Conservation (phyloP, 2,888 invertebrate genomes). For the Dryococelus australis region DNA sequence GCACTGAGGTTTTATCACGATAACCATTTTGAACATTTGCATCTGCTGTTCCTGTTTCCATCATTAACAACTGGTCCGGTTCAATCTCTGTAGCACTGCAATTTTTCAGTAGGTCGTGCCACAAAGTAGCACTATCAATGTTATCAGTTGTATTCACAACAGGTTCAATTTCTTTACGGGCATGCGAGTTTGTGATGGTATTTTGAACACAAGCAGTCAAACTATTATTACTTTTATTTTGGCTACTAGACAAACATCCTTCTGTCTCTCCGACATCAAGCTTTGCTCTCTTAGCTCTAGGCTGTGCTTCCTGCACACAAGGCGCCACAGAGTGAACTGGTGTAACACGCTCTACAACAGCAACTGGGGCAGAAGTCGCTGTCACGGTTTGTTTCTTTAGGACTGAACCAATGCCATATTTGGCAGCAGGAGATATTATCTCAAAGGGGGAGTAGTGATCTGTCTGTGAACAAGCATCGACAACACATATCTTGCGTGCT, state of each 20-base stretch:
- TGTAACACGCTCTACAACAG: not conserved
- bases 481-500: not conserved
- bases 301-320: not conserved
- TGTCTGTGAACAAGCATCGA: not conserved
- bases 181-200: not conserved
- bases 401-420: not conserved
- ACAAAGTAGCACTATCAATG: not conserved
- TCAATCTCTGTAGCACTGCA: slow-evolving; percentile 16
- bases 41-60: not conserved
- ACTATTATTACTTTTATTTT: not conserved
- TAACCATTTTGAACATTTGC: not conserved
- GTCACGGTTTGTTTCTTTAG: not conserved
- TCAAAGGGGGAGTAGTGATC: not conserved
- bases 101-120: not conserved
- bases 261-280: not conserved
- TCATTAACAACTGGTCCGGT: not conserved
- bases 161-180: not conserved
- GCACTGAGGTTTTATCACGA: not conserved
- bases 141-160: not conserved
- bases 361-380: not conserved
- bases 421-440: not conserved
- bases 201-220: too few relatives aligned
- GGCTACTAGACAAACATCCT: not conserved
- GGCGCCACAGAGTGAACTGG: not conserved
- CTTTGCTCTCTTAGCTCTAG: not conserved